Evolutionary conservation across 2,797 vertebrate species (phyloP).

Genomic region (Otolemur crassicaudatus): DNA sequence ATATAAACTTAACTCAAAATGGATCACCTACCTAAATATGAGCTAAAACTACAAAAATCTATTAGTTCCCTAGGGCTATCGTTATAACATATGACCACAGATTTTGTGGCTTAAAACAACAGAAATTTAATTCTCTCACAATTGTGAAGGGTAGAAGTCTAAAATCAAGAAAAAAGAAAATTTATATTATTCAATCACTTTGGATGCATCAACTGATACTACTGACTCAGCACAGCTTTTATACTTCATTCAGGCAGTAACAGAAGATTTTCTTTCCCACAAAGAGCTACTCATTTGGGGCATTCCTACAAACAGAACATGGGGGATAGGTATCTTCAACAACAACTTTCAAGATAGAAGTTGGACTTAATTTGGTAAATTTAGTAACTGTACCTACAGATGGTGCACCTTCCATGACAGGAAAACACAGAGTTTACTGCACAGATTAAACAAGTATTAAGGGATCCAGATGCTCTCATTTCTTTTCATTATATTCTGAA

Average conservation of each 20-base stretch:
- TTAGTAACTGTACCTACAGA: background rate
- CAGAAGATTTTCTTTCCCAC: background rate
- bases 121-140: background rate
- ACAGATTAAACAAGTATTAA: background rate
- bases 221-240: background rate
- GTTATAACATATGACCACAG: background rate
- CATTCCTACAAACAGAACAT: background rate
- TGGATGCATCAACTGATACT: background rate
- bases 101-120: background rate
- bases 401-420: background rate
- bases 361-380: background rate
- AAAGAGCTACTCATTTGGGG: background rate
- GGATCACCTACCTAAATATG: background rate
- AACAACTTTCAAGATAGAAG: background rate
- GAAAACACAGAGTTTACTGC: background rate
- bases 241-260: background rate
- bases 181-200: background rate
- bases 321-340: background rate
- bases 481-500: background rate
- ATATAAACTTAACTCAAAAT: background rate
- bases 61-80: background rate
- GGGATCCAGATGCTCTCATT: background rate
- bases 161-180: background rate
- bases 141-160: background rate
- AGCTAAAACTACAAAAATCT: background rate